Percentiles rank a stretch among this genome's conserved stretches.
Evolutionary conservation across 2,113 vertebrate genomes (phyloP).

Genomic region (Canis aureus): DNA sequence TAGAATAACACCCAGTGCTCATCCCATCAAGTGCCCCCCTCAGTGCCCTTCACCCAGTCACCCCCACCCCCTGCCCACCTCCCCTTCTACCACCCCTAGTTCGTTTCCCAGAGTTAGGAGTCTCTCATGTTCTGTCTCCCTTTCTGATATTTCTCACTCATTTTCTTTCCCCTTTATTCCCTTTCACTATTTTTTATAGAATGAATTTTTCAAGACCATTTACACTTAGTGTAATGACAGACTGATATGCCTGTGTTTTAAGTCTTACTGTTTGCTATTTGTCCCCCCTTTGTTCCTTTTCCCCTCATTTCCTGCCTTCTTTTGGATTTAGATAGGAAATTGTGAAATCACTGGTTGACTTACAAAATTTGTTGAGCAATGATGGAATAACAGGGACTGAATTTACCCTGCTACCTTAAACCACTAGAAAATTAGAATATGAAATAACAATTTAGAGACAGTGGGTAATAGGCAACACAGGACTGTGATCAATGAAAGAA

Average conservation of each 20-base stretch:
- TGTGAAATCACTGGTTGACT: background rate
- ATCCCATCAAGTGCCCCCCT: too few species aligned
- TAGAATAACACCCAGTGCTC: too few species aligned
- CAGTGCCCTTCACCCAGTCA: too few species aligned
- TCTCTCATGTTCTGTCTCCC: too few species aligned
- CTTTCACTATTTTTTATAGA: background rate
- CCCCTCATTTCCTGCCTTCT: background rate
- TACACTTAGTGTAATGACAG: background rate
- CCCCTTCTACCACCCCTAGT: too few species aligned
- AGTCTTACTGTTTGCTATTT: background rate
- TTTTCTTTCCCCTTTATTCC: too few species aligned
- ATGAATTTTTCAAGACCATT: background rate
- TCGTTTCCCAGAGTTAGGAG: too few species aligned
- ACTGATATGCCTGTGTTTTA: background rate
- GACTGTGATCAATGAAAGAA: background rate
- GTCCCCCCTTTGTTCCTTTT: background rate
- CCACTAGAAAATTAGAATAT: background rate
- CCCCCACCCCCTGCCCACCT: too few species aligned
- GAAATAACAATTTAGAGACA: background rate
- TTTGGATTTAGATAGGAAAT: conserved; percentile 31
- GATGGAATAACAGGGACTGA: background rate
- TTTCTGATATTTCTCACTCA: too few species aligned
- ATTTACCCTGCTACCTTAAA: background rate
- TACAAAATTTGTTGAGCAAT: background rate
- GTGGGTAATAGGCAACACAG: background rate